Conservation (phyloP, 2,888 invertebrate genomes). For the Barypeithes pellucidus region DNA sequence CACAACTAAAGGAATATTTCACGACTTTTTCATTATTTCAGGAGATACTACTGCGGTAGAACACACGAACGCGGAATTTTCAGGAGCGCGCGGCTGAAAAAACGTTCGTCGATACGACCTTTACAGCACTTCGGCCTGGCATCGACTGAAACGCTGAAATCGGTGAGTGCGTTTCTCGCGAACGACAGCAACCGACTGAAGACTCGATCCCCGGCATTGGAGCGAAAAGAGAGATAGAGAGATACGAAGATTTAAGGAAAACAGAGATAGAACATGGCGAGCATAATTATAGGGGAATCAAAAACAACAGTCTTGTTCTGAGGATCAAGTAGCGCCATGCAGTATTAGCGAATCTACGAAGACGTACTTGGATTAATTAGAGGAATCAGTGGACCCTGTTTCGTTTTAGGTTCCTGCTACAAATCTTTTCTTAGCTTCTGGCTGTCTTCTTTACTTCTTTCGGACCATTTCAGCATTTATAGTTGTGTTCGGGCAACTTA, state of each 20-base stretch:
- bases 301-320: slow-evolving; percentile 69
- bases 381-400: slow-evolving; percentile 48
- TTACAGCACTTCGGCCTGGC: slow-evolving; percentile 57
- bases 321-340: slow-evolving; percentile 69
- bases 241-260: slow-evolving; percentile 57
- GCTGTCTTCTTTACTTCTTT: slow-evolving; percentile 1
- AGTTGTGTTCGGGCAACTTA: not conserved
- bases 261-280: slow-evolving; percentile 60
- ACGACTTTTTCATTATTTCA: slow-evolving; percentile 1
- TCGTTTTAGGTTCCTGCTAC: slow-evolving; percentile 24
- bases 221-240: slow-evolving; percentile 63
- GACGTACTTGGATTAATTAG: slow-evolving; percentile 68
- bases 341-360: slow-evolving; percentile 67
- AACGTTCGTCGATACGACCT: slow-evolving; percentile 54
- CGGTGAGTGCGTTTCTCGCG: slow-evolving; percentile 64
- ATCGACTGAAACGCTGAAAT: slow-evolving; percentile 61
- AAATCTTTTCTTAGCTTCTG: not conserved
- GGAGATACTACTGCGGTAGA: slow-evolving; percentile 23
- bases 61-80: slow-evolving; percentile 42
- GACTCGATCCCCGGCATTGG: slow-evolving; percentile 67
- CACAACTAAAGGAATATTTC: not conserved
- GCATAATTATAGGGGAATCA: slow-evolving; percentile 70
- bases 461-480: not conserved
- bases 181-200: slow-evolving; percentile 68
- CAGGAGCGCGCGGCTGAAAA: slow-evolving; percentile 33